A percentile compares a stretch with the other conserved stretches of the same genome.
phyloP scores from a whole-genome alignment of 2,888 invertebrate species.

The Tenthredo livida region DNA sequence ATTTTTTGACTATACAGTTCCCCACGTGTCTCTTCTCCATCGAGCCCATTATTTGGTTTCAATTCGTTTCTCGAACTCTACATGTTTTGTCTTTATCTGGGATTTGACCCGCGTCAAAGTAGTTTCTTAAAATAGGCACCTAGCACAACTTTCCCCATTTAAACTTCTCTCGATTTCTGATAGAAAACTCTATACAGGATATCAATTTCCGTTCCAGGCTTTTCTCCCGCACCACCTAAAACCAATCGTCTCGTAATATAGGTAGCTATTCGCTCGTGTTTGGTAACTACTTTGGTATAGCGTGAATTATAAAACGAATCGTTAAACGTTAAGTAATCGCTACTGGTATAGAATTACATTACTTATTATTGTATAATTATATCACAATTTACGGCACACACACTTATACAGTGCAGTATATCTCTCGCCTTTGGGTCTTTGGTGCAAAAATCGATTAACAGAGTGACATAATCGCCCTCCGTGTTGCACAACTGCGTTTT shows the following conservation, averaged over 20 bases:
- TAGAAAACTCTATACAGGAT: conserved; percentile 33
- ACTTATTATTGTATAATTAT: conserved; percentile 9
- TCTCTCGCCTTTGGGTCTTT: not conserved
- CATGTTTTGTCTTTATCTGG: conserved; percentile 32
- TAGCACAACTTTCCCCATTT: conserved; percentile 50
- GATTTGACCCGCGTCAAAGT: conserved; percentile 41
- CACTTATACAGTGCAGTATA: not conserved
- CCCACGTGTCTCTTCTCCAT: not conserved
- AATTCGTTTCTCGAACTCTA: conserved; percentile 17
- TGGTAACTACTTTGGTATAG: not conserved
- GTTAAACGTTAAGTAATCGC: conserved; percentile 26
- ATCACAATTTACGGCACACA: not conserved
- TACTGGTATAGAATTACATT: conserved; percentile 10
- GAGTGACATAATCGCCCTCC: conserved; percentile 24
- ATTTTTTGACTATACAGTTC: not conserved
- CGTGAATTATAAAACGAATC: conserved; percentile 39
- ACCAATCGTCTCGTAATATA: conserved; percentile 42
- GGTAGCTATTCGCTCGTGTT: conserved; percentile 7
- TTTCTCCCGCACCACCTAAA: not conserved
- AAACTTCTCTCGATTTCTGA: conserved; percentile 49
- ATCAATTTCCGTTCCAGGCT: conserved; percentile 49
- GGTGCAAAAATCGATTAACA: conserved; percentile 20
- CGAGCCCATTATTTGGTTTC: not conserved
- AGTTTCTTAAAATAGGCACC: conserved; percentile 48
- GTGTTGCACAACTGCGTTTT: conserved; percentile 22